Percentiles rank a stretch among this genome's conserved stretches.
These are phyloP conservation scores for Gadopsis bispinosus DNA, from an alignment of 2,797 vertebrate species.

Conservation along the genomic window DNA sequence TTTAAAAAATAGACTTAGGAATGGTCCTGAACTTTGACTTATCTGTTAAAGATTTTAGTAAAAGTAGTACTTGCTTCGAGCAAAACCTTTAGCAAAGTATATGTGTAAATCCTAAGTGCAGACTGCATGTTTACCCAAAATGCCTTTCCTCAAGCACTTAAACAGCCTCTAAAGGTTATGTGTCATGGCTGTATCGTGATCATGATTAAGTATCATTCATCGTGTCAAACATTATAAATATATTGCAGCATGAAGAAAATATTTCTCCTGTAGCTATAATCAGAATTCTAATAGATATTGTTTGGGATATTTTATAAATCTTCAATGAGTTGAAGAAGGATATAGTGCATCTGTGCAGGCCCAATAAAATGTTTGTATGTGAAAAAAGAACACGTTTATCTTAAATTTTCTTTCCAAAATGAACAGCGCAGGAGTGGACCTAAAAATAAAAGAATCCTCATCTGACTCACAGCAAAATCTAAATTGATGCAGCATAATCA, in stretches of 20 bases:
- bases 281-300: background rate
- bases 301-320: background rate
- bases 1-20: background rate
- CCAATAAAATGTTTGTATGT: background rate
- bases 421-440: background rate
- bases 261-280: background rate
- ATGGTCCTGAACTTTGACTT: slow-evolving; percentile 5
- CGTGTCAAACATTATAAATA: background rate
- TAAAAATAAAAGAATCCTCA: background rate
- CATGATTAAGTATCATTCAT: background rate
- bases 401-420: background rate
- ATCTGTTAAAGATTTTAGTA: background rate
- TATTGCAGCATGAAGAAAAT: background rate
- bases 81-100: background rate
- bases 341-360: too few relatives aligned
- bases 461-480: background rate
- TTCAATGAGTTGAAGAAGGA: background rate
- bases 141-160: slow-evolving; percentile 5
- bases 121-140: slow-evolving; percentile 14
- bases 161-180: background rate
- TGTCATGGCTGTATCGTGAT: background rate
- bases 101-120: background rate
- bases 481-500: background rate
- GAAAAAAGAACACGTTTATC: background rate
- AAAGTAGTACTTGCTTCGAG: slow-evolving; percentile 15